Evolutionary conservation across 2,113 vertebrate species (phyloP).

Genomic region (Zosterops hypoxanthus): DNA sequence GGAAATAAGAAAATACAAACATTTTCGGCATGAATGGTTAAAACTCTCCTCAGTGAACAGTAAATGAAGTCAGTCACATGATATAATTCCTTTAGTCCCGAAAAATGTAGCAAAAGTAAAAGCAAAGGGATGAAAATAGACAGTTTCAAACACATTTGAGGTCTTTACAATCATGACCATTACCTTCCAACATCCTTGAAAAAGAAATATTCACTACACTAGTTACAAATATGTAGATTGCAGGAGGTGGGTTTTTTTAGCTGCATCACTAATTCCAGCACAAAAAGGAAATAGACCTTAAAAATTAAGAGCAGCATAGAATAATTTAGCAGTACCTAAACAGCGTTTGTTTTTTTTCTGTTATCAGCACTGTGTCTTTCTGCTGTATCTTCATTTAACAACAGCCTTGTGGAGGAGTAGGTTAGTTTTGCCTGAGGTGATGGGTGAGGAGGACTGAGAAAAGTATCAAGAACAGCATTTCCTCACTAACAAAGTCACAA

Average conservation of each 20-base stretch:
- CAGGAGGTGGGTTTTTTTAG: neutral
- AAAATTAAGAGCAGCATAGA: neutral
- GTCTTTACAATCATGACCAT: neutral
- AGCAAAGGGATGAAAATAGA: neutral
- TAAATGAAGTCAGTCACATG: neutral
- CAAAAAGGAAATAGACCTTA: neutral
- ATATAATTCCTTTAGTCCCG: neutral
- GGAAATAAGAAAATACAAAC: neutral
- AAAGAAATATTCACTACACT: neutral
- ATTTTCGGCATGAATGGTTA: neutral
- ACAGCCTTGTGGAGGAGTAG: neutral
- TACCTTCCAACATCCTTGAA: neutral
- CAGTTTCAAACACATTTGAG: neutral
- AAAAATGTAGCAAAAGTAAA: neutral
- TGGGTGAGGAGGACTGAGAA: neutral
- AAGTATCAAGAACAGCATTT: conserved; percentile 26
- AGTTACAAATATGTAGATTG: neutral
- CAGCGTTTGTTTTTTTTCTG: neutral
- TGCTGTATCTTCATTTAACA: neutral
- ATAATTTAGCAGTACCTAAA: conserved; percentile 12
- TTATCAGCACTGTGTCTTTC: neutral
- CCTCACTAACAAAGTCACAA: conserved; percentile 54
- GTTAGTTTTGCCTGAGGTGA: conserved; percentile 27
- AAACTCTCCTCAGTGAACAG: neutral
- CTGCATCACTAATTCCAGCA: neutral